Conservation (phyloP, 64 coral and sea anemone genomes). For the Pocillopora damicornis region DNA sequence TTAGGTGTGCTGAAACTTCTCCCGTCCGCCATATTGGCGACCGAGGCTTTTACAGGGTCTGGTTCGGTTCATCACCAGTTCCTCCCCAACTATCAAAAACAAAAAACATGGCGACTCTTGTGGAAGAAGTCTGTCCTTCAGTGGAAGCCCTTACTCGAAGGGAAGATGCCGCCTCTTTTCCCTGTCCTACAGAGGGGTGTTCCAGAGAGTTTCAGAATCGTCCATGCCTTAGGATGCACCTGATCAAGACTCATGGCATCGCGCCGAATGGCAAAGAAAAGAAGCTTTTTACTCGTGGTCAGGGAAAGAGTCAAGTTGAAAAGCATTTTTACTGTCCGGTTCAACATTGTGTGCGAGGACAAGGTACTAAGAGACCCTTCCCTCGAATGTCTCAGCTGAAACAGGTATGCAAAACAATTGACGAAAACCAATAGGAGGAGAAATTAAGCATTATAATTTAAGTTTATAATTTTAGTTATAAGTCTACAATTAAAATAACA, state of each 20-base stretch:
- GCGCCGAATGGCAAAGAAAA: constrained; percentile 52
- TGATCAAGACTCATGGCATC: constrained; percentile 84
- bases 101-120: constrained; percentile 76
- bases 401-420: constrained; percentile 54
- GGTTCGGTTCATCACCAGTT: constrained; percentile 30
- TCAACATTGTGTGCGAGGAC: constrained; percentile 61
- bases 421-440: no score
- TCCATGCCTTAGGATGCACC: constrained; percentile 81
- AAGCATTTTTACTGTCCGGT: constrained; percentile 92
- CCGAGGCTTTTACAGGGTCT: not conserved
- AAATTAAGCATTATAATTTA: no score
- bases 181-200: constrained; percentile 70
- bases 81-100: constrained; percentile 17
- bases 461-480: no score
- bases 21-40: constrained; percentile 79
- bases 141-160: constrained; percentile 67
- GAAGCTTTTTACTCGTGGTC: constrained; percentile 42
- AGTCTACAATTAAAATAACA: no score
- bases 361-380: constrained; percentile 71
- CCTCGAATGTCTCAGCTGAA: constrained; percentile 90
- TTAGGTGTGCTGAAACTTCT: constrained; percentile 54
- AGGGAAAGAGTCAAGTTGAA: constrained; percentile 19
- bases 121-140: constrained; percentile 70
- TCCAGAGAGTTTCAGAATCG: constrained; percentile 80
- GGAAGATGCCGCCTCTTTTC: constrained; percentile 44